phyloP scores from a whole-genome alignment of 2,797 vertebrate species.

The Nannoperca obscura region DNA sequence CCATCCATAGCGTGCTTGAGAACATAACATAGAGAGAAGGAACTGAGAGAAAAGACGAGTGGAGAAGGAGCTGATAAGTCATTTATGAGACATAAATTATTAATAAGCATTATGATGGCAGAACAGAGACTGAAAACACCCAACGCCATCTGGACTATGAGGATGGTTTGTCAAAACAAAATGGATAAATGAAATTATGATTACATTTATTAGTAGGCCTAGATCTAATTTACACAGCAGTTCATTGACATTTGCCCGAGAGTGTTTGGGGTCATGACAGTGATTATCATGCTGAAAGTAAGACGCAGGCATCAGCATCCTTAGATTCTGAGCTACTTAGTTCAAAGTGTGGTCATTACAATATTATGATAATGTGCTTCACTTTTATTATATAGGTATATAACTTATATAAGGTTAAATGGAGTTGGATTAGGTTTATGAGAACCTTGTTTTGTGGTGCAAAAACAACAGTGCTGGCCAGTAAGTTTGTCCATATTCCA shows the following conservation, averaged over 20 bases:
- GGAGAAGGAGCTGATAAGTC: constrained; percentile 82
- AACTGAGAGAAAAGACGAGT: constrained; percentile 52
- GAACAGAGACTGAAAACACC: constrained; percentile 83
- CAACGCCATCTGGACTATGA: constrained; percentile 88
- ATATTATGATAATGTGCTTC: constrained; percentile 58
- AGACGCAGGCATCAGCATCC: constrained; percentile 61
- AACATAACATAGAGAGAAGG: constrained; percentile 58
- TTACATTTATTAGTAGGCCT: constrained; percentile 88
- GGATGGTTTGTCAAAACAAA: constrained; percentile 89
- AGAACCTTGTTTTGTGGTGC: constrained; percentile 35
- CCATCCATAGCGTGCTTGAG: constrained; percentile 68
- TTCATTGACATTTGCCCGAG: constrained; percentile 83
- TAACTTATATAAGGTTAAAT: constrained; percentile 67
- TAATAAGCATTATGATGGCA: constrained; percentile 86
- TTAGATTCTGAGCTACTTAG: constrained; percentile 27
- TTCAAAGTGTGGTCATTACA: constrained; percentile 52
- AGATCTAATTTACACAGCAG: constrained; percentile 83
- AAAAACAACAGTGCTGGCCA: background rate
- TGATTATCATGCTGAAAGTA: constrained; percentile 65
- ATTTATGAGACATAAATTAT: constrained; percentile 89
- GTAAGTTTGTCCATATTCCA: background rate
- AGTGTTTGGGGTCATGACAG: constrained; percentile 67
- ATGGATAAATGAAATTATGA: constrained; percentile 91
- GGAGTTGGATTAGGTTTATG: constrained; percentile 50
- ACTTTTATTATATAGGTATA: constrained; percentile 59